Percentiles rank a stretch among this genome's conserved stretches.
phyloP scores from a whole-genome alignment of 2,113 vertebrate species.

The Symphodus melops region DNA sequence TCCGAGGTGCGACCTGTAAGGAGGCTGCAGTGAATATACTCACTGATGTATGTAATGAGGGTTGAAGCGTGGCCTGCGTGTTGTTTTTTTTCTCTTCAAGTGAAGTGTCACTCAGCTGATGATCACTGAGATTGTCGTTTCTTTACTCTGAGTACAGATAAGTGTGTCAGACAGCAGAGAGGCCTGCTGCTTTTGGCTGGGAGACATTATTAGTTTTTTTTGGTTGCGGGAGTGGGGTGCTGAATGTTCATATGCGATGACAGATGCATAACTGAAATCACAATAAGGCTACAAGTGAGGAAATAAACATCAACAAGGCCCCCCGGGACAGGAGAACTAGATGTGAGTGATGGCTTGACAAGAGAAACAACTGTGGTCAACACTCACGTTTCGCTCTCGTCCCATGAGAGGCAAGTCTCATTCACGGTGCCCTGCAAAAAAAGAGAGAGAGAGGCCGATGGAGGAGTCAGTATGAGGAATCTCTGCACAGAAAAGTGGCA shows the following conservation, averaged over 20 bases:
- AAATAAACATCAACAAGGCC: slow-evolving; percentile 39
- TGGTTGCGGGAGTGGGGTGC: background rate
- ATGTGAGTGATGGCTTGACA: slow-evolving; percentile 14
- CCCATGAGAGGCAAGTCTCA: slow-evolving; percentile 98
- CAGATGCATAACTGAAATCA: slow-evolving; percentile 29
- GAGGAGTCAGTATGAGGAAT: slow-evolving; percentile 54
- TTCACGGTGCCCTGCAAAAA: slow-evolving; percentile 91
- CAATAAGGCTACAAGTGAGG: background rate
- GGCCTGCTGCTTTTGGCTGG: slow-evolving; percentile 7
- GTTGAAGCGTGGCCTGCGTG: slow-evolving; percentile 23
- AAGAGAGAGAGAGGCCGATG: slow-evolving; percentile 46
- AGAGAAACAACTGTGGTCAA: slow-evolving; percentile 41
- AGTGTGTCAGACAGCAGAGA: slow-evolving; percentile 45
- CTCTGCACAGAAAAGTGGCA: slow-evolving; percentile 34
- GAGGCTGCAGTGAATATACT: background rate
- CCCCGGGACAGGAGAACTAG: background rate
- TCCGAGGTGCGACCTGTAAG: slow-evolving; percentile 20
- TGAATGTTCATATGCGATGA: slow-evolving; percentile 29
- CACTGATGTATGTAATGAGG: slow-evolving; percentile 35
- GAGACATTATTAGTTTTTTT: slow-evolving; percentile 22
- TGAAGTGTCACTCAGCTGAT: slow-evolving; percentile 42
- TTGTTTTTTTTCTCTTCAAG: background rate
- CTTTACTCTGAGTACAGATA: slow-evolving; percentile 19
- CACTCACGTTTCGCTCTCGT: slow-evolving; percentile 93
- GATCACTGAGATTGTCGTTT: slow-evolving; percentile 30